Conservation (phyloP, 2,888 invertebrate genomes). For the Ditula angustiorana region DNA sequence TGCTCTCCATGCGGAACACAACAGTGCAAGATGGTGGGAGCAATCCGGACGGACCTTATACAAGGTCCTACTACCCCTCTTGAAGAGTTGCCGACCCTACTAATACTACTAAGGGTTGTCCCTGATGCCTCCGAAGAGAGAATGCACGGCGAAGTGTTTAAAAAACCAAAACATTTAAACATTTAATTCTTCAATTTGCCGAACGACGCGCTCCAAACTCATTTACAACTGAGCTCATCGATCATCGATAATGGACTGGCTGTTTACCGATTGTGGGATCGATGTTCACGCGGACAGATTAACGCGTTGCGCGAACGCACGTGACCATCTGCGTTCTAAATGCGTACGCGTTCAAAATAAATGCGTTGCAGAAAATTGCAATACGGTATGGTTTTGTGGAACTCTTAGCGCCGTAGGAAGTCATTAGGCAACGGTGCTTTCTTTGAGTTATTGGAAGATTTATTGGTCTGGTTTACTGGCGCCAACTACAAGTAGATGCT, state of each 20-base stretch:
- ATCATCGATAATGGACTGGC: conserved; percentile 15
- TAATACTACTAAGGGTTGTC: too few species aligned
- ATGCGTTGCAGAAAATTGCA: conserved; percentile 22
- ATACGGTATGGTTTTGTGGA: neutral
- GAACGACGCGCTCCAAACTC: neutral
- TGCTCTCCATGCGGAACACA: too few species aligned
- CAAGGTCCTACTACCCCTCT: too few species aligned
- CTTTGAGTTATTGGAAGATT: conserved; percentile 3
- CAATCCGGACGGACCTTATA: too few species aligned
- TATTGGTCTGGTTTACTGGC: neutral
- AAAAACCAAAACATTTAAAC: neutral
- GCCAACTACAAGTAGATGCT: neutral
- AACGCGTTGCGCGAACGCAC: conserved; percentile 2
- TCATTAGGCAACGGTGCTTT: neutral
- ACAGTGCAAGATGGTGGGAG: too few species aligned
- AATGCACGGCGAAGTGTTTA: too few species aligned
- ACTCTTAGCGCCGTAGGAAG: neutral
- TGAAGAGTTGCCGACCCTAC: too few species aligned
- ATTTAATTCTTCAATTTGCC: too few species aligned
- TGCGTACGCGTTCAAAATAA: conserved; percentile 3
- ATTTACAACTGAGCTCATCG: conserved; percentile 5
- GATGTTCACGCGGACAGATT: conserved; percentile 9
- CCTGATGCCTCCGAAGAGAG: too few species aligned
- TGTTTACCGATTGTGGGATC: conserved; percentile 13
- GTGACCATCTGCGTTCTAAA: conserved; percentile 11